Evolutionary conservation across 2,797 vertebrate genomes (phyloP).

Genomic region (Salmo trutta): DNA sequence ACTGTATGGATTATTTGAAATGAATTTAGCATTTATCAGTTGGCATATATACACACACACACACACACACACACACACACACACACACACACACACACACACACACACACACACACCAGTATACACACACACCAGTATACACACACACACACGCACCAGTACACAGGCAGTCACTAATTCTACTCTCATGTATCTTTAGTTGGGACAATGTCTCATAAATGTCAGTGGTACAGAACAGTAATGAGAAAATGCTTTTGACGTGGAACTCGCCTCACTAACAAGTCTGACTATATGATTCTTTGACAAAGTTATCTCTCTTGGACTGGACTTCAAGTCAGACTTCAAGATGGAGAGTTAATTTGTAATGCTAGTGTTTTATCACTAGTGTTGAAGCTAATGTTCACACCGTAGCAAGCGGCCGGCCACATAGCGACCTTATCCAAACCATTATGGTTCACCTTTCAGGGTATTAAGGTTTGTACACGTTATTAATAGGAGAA

Average conservation of each 20-base stretch:
- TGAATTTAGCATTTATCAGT: neutral
- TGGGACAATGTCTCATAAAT: neutral
- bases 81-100: neutral
- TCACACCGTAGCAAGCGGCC: neutral
- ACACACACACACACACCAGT: neutral
- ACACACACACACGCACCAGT: neutral
- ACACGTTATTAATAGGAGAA: neutral
- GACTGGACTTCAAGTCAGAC: neutral
- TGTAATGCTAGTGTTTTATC: neutral
- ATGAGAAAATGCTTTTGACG: neutral
- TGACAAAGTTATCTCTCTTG: neutral
- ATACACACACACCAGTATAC: neutral
- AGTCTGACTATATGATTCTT: neutral
- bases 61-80: neutral
- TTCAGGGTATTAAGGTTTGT: constrained; percentile 59
- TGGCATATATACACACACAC: neutral
- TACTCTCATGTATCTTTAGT: neutral
- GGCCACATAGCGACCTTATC: neutral
- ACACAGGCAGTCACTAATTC: neutral
- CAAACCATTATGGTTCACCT: constrained; percentile 5
- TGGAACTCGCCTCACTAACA: constrained; percentile 1
- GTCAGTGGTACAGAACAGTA: neutral
- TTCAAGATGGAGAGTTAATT: neutral
- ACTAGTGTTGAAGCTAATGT: neutral
- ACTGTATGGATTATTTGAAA: neutral